Conservation (phyloP, 2,888 invertebrate species). For the Apantesis nais region DNA sequence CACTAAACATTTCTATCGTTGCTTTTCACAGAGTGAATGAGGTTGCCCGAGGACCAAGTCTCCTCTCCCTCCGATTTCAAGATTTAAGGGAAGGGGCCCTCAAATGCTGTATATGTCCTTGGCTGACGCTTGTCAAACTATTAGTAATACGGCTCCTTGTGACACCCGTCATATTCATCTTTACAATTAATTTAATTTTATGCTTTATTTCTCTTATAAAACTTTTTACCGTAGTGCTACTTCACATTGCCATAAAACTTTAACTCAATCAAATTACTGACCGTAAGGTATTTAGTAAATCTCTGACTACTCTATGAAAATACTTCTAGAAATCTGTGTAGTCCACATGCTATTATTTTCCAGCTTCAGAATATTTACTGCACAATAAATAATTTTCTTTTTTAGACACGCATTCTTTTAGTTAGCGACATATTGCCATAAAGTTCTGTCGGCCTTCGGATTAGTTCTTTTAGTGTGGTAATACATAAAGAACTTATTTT, state of each 20-base stretch:
- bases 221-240: background rate
- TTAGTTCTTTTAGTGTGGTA: background rate
- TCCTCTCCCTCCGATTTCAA: no score
- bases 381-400: slow-evolving; percentile 7
- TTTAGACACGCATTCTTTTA: slow-evolving; percentile 15
- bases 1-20: no score
- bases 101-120: no score
- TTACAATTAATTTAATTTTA: no score
- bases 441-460: slow-evolving; percentile 5
- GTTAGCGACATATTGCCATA: slow-evolving; percentile 9
- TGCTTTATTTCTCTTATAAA: no score
- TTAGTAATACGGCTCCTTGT: no score
- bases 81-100: no score
- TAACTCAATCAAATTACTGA: background rate
- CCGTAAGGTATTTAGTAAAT: background rate
- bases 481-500: background rate
- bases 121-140: no score
- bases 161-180: no score
- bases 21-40: no score
- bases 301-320: background rate
- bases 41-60: no score
- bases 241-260: background rate
- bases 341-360: background rate
- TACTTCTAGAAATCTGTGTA: background rate
- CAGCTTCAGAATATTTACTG: slow-evolving; percentile 3